Evolutionary conservation across 2,797 vertebrate species (phyloP).

Genomic region (Melopsittacus undulatus): DNA sequence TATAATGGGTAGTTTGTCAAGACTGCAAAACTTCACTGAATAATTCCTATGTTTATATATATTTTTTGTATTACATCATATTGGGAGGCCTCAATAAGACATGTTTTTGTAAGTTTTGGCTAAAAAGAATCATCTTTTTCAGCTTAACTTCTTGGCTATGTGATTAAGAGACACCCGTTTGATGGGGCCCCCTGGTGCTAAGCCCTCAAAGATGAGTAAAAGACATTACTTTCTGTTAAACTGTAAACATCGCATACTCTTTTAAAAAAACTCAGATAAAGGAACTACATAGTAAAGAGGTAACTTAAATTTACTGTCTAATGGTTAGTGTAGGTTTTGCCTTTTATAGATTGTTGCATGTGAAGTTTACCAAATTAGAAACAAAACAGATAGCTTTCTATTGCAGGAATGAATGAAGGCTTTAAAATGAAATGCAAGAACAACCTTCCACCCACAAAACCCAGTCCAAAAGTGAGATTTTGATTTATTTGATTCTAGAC

Average conservation of each 20-base stretch:
- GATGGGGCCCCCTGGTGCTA: background rate
- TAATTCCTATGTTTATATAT: conserved; percentile 23
- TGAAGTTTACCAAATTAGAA: conserved; percentile 34
- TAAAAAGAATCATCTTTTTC: conserved; percentile 21
- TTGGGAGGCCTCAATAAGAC: background rate
- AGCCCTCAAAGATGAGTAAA: background rate
- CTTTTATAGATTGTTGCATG: background rate
- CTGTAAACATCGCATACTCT: background rate
- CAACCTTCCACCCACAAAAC: conserved; percentile 27
- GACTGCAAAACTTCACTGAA: background rate
- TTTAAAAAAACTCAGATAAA: background rate
- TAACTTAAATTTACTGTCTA: background rate
- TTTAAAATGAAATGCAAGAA: conserved; percentile 45
- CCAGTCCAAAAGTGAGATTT: conserved; percentile 47
- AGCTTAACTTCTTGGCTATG: background rate
- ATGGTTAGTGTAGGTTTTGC: background rate
- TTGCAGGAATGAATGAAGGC: conserved; percentile 22
- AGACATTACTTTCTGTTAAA: background rate
- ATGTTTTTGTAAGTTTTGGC: conserved; percentile 19
- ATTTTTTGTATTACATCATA: conserved; percentile 25
- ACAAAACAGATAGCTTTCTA: conserved; percentile 37
- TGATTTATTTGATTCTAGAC: conserved; percentile 53
- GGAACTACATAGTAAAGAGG: background rate
- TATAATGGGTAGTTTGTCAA: background rate
- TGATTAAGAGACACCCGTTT: background rate